Conservation (phyloP, 1,140 invertebrate species). For the Cyrtorhinus lividipennis region DNA sequence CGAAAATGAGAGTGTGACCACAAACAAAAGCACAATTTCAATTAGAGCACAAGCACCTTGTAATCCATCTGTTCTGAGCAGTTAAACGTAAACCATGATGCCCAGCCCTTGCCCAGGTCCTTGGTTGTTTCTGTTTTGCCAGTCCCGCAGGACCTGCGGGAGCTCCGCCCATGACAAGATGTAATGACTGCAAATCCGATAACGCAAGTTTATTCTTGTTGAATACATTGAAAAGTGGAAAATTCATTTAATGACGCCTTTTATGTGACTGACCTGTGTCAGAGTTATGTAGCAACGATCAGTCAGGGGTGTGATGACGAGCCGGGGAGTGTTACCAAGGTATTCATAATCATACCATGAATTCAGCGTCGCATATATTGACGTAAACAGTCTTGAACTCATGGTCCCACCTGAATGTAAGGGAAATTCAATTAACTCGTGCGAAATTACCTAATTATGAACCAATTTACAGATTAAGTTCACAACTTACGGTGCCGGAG, state of each 20-base stretch:
- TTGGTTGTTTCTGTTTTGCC: constrained; percentile 87
- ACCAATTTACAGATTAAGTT: neutral
- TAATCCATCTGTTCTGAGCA: constrained; percentile 96
- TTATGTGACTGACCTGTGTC: constrained; percentile 46
- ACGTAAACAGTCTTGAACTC: constrained; percentile 69
- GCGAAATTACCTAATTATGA: no score
- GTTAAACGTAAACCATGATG: constrained; percentile 92
- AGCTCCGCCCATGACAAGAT: constrained; percentile 82
- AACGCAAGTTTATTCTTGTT: neutral
- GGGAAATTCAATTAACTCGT: no score
- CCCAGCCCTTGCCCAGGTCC: constrained; percentile 76
- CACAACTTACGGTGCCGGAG: constrained; percentile 51
- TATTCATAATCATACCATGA: constrained; percentile 67
- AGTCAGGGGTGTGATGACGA: constrained; percentile 74
- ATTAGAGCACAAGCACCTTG: constrained; percentile 35
- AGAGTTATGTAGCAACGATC: constrained; percentile 84
- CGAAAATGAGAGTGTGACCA: neutral
- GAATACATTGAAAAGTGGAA: no score
- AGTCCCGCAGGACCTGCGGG: constrained; percentile 67
- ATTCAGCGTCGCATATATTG: constrained; percentile 82
- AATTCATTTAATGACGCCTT: no score
- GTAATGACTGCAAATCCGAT: constrained; percentile 44
- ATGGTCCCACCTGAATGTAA: constrained; percentile 56
- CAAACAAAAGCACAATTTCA: neutral
- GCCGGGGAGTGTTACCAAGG: constrained; percentile 61